Percentiles rank a stretch among this genome's conserved stretches.
These are phyloP conservation scores for Pteruthius melanotis DNA, from an alignment of 2,113 vertebrate genomes.

Conservation along the genomic window DNA sequence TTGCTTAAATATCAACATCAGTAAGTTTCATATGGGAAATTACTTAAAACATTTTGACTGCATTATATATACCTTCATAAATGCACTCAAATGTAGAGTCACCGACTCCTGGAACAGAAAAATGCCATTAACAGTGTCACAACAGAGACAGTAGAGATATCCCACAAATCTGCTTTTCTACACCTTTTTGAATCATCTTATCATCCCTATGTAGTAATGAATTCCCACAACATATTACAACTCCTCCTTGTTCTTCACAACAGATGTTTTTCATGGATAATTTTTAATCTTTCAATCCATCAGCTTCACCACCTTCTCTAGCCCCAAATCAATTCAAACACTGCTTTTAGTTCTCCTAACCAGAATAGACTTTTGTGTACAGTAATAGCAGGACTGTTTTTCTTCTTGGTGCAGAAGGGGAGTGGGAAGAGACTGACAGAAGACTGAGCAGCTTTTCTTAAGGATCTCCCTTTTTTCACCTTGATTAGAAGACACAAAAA, in stretches of 20 bases:
- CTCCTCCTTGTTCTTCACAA: not conserved
- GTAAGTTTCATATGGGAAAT: not conserved
- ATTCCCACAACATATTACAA: not conserved
- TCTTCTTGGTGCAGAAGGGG: not conserved
- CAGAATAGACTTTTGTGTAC: not conserved
- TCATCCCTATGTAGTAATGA: not conserved
- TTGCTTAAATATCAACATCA: not conserved
- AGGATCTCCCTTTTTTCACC: not conserved
- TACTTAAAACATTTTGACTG: not conserved
- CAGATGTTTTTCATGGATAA: not conserved
- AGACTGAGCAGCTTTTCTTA: not conserved
- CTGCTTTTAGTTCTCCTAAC: not conserved
- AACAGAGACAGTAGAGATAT: not conserved
- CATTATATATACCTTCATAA: not conserved
- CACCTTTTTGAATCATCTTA: not conserved
- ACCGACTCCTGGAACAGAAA: not conserved
- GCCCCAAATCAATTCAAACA: not conserved
- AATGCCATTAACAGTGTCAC: not conserved
- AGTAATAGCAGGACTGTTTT: not conserved
- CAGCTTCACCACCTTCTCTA: not conserved
- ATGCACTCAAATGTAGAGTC: not conserved
- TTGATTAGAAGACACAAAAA: not conserved
- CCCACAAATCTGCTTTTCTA: not conserved
- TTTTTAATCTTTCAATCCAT: not conserved
- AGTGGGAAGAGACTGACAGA: not conserved